Conservation (phyloP, 2,797 vertebrate genomes). For the Falco biarmicus region DNA sequence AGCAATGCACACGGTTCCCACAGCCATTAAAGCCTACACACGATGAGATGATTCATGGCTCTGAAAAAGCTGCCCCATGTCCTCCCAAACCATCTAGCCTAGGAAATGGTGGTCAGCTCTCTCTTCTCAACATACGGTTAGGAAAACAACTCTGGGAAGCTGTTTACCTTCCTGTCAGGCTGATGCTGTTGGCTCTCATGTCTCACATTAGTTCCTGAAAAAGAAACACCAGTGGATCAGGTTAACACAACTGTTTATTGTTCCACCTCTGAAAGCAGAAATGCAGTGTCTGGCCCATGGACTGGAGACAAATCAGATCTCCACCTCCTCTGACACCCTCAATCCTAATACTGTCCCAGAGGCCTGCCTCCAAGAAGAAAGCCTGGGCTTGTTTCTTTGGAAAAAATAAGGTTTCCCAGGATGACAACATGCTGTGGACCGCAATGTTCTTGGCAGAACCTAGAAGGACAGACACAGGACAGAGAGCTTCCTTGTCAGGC, state of each 20-base stretch:
- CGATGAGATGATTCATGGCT: not conserved
- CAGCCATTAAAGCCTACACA: not conserved
- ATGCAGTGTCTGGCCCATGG: not conserved
- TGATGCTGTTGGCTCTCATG: slow-evolving; percentile 2
- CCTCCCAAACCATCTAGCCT: not conserved
- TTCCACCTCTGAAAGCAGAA: not conserved
- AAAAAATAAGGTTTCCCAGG: not conserved
- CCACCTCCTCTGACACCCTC: not conserved
- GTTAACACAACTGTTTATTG: not conserved
- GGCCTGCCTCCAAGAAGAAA: not conserved
- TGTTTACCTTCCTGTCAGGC: slow-evolving; percentile 64
- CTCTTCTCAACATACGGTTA: not conserved
- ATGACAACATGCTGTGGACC: not conserved
- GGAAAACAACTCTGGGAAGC: not conserved
- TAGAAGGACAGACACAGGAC: not conserved
- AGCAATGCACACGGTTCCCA: not conserved
- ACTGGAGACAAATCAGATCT: not conserved
- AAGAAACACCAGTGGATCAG: not conserved
- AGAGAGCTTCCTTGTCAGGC: slow-evolving; percentile 44
- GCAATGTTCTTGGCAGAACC: not conserved
- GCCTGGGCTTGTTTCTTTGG: not conserved
- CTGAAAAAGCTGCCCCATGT: not conserved
- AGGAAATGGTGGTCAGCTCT: not conserved
- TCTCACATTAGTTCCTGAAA: slow-evolving; percentile 42
- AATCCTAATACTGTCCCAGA: not conserved